These are phyloP conservation scores for Neostethus bicornis DNA, from an alignment of 2,797 vertebrate species.

Conservation along the genomic window DNA sequence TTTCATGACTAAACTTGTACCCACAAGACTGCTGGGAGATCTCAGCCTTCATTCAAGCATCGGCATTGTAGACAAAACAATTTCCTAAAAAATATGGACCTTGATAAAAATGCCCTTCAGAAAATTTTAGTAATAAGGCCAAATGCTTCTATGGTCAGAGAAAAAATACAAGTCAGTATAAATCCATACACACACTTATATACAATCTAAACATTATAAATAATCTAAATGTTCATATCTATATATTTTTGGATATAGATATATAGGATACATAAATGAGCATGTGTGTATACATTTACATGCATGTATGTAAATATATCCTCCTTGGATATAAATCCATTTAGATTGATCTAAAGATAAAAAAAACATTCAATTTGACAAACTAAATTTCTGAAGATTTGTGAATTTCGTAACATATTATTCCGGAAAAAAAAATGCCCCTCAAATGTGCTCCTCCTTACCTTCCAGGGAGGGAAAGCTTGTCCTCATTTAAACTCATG, in stretches of 20 bases:
- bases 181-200: no score
- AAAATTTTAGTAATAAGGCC: constrained; percentile 10
- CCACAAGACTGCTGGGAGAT: constrained; percentile 24
- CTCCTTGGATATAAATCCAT: no score
- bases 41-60: constrained; percentile 27
- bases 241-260: no score
- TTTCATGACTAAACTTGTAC: constrained; percentile 41
- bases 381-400: no score
- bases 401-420: constrained; percentile 13
- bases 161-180: background rate
- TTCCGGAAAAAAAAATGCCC: constrained; percentile 7
- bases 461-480: constrained; percentile 63
- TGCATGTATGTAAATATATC: background rate
- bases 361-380: no score
- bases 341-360: no score
- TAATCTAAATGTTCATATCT: no score
- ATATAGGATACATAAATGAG: no score
- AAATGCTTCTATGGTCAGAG: constrained; percentile 16
- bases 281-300: no score
- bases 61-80: constrained; percentile 11
- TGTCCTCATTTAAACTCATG: constrained; percentile 72
- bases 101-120: constrained; percentile 22
- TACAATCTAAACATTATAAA: no score
- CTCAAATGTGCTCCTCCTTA: constrained; percentile 46
- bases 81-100: constrained; percentile 20